Base-by-base conservation (phyloP, 2,797 vertebrate genomes). In the Leptodactylus fallax region DNA sequence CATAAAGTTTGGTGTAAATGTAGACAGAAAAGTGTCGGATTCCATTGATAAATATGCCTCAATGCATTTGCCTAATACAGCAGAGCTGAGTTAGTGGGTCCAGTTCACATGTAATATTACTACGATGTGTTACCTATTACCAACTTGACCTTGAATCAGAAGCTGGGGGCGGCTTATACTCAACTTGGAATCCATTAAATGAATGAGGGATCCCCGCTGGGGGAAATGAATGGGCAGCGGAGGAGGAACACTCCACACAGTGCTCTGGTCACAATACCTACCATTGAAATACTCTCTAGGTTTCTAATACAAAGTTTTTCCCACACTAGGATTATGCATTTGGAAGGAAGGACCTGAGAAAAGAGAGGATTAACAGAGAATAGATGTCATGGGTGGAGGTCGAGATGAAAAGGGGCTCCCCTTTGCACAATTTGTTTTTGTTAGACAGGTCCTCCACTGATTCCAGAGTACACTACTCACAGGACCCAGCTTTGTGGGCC, bases 361-460 rank as follows among this genome's bases (percentile, higher is more conserved):
- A 47, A n/a, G n/a, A 72, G 36, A 47, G 71, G 69, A 74, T n/a
- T 74, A 49, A 74, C 8, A 72, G 36, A 72, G 27, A 45, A 71
- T 9, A 45, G 69, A 45, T 23, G 12, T 72, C 27, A 47, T 23
- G n/a, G n/a, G 10, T 27, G 23, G n/a, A 23, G 7, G 21, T 16
- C 7, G 60, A 61, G 21, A 8, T 21, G 19, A n/a, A 61, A 61
- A 61, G 2, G 5, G 36, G 36, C 36, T 36, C 36, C 36, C 36
- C 36, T 36, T 2, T 36, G 36, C 36, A 36, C 36, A 36, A 36
- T 36, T 36, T 36, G 36, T 36, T 36, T 36, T 36, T 36, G 36
- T 36, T 36, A 36, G 36, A 36, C 2, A 4, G 36, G 36, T 36
- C 36, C 36, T 36, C 4, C 4, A 36, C 36, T 36, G 36, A 4